Percentiles rank a stretch among this genome's conserved stretches.
Evolutionary conservation across 2,797 vertebrate species (phyloP).

Genomic region (Ataeniobius toweri): DNA sequence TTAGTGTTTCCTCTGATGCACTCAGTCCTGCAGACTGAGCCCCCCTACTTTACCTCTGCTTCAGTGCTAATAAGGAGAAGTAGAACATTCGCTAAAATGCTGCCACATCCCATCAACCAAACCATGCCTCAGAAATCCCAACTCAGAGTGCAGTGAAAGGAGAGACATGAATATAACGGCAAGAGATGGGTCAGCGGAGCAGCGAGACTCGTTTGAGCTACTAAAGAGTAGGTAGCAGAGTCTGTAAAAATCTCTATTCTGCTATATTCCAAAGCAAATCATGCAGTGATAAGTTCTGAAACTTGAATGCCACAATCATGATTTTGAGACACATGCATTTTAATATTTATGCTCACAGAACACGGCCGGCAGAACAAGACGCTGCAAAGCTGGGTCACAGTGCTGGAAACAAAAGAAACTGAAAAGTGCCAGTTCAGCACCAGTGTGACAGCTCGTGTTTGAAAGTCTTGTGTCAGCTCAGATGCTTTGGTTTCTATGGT

Average conservation of each 20-base stretch:
- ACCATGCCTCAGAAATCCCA: slow-evolving; percentile 61
- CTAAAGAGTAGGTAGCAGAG: slow-evolving; percentile 51
- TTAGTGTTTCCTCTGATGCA: slow-evolving; percentile 28
- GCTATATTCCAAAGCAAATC: slow-evolving; percentile 15
- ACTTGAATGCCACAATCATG: slow-evolving; percentile 10
- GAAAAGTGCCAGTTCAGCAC: not conserved
- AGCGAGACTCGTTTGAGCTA: slow-evolving; percentile 49
- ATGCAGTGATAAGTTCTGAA: slow-evolving; percentile 4
- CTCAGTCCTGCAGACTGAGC: slow-evolving; percentile 35
- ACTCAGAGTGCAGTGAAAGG: slow-evolving; percentile 15
- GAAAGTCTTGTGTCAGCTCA: slow-evolving; percentile 4
- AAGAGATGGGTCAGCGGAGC: slow-evolving; percentile 22
- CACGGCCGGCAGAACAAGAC: slow-evolving; percentile 3
- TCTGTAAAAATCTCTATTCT: slow-evolving; percentile 47
- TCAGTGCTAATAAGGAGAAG: slow-evolving; percentile 76
- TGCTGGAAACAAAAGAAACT: not conserved
- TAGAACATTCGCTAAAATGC: slow-evolving; percentile 70
- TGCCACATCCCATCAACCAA: slow-evolving; percentile 77
- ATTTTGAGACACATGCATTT: not conserved
- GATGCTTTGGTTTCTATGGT: slow-evolving; percentile 50
- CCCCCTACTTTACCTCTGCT: slow-evolving; percentile 18
- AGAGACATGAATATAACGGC: slow-evolving; percentile 26
- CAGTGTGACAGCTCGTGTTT: slow-evolving; percentile 10
- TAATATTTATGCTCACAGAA: not conserved
- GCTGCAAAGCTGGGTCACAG: not conserved